Evolutionary conservation across 2,113 vertebrate species (phyloP).

Genomic region (Lepus timidus): DNA sequence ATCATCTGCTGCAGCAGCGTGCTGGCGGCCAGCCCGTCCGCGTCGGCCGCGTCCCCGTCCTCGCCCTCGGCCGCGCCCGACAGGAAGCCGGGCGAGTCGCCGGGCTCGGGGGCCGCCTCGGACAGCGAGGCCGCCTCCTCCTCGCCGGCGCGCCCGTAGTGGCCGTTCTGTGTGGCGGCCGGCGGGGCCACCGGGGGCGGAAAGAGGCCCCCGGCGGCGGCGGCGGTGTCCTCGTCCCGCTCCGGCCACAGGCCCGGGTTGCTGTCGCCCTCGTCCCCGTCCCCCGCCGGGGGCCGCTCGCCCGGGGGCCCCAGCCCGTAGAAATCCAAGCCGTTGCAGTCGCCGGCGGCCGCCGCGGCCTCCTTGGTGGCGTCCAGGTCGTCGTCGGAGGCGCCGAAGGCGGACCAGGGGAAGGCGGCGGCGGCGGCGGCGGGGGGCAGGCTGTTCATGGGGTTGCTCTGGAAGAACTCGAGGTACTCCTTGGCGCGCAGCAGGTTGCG

Average conservation of each 20-base stretch:
- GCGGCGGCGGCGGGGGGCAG: conserved; percentile 79
- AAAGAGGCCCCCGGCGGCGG: conserved; percentile 87
- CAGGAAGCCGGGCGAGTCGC: conserved; percentile 85
- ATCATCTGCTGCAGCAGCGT: conserved; percentile 98
- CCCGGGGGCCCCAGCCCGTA: conserved; percentile 85
- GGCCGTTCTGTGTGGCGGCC: conserved; percentile 89
- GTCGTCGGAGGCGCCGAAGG: conserved; percentile 86
- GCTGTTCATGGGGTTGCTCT: conserved; percentile 92
- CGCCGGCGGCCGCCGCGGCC: conserved; percentile 80
- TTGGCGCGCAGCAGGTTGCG: conserved; percentile 95
- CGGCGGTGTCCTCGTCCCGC: conserved; percentile 85
- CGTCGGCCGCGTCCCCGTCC: conserved; percentile 87
- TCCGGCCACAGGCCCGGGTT: conserved; percentile 88
- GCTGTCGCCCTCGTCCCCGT: conserved; percentile 86
- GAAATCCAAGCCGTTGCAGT: conserved; percentile 89
- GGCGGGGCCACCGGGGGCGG: conserved; percentile 89
- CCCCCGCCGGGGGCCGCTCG: conserved; percentile 86
- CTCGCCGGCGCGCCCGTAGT: conserved; percentile 85
- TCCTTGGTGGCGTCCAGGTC: conserved; percentile 94
- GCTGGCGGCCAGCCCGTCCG: conserved; percentile 91
- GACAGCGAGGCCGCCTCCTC: conserved; percentile 86
- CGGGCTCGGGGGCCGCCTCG: conserved; percentile 85
- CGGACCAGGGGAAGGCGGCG: conserved; percentile 86
- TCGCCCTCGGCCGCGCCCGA: conserved; percentile 81
- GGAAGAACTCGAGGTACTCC: conserved; percentile 99